phyloP scores from a whole-genome alignment of 2,797 vertebrate species.

The Emydoidea blandingii region DNA sequence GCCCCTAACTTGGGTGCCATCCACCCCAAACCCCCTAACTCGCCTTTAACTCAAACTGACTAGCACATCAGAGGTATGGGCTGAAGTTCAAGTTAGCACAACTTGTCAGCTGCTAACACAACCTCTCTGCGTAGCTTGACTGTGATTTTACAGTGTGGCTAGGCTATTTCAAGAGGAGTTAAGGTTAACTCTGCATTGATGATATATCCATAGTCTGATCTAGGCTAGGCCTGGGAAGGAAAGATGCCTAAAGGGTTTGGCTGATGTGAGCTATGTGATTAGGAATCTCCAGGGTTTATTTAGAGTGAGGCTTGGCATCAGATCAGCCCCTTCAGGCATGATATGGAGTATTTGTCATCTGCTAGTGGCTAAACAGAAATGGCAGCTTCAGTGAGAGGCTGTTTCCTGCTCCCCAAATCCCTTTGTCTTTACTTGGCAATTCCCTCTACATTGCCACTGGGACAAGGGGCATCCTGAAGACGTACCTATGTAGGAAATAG shows the following conservation, averaged over 20 bases:
- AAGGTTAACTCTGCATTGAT: background rate
- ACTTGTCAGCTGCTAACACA: background rate
- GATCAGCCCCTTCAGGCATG: background rate
- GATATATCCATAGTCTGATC: background rate
- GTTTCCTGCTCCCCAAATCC: background rate
- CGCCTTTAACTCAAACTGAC: background rate
- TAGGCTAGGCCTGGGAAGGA: background rate
- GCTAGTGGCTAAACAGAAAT: background rate
- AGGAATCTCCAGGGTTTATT: background rate
- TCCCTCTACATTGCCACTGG: background rate
- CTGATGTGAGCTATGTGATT: background rate
- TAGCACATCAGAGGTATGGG: background rate
- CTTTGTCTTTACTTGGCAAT: fast-evolving
- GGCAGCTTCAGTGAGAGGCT: background rate
- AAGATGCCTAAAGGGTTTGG: background rate
- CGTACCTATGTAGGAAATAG: fast-evolving
- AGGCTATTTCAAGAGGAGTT: background rate
- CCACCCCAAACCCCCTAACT: background rate
- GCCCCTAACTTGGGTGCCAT: background rate
- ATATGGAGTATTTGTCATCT: background rate
- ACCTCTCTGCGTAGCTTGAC: background rate
- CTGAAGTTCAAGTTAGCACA: background rate
- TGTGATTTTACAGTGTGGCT: background rate
- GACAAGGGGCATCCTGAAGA: background rate
- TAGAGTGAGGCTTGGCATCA: background rate